Base-by-base conservation (phyloP, 2,797 vertebrate genomes). In the Neolamprologus multifasciatus region DNA sequence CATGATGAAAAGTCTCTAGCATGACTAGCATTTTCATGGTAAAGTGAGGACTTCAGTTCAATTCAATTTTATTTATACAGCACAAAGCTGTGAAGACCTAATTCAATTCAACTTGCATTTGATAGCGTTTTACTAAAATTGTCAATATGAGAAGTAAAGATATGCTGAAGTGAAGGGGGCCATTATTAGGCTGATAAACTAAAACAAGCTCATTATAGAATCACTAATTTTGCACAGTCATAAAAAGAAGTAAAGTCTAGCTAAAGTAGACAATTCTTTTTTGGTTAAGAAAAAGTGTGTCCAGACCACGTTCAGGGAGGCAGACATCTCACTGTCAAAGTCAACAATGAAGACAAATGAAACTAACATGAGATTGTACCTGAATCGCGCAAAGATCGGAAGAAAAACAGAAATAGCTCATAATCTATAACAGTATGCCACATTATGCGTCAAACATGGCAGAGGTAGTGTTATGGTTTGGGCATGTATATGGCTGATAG, bases 101-200 rank as follows among this genome's bases (percentile, higher is more conserved):
- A 40, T 40, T 69, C 36, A 69, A 40, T 38, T 38, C 0, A 67
- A 67, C 19, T 38, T 64, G 0, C 17, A 64, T 64, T 64, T 0
- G 17, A 36, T n/a, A 38, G 59, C 33, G 13, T 0, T 38, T 21
- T 38, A 67, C 19, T 38, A 21, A 38, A 38, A 38, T 0, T 67
- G 10, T 38, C 7, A 40, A 23, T 23, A 40, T 69, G 2, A 4
- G 67, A 5, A 23, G 21, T 10, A 45, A 43, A 45, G 2, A 71
- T 23, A 45, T 71, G 38, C n/a, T 71, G 38, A 71, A 69, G n/a
- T 7, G 9, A 62, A 62, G 57, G 9, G 4, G 29, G 21, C 4
- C 21, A 26, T 26, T 9, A 71, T 71, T 43, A 43, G 38, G 33
- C n/a, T 71, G 14, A 71, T 17, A 71, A 71, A 17, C 36, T 4